Evolutionary conservation across 2,888 invertebrate species (phyloP).

Genomic region (Calameuta pallipes): DNA sequence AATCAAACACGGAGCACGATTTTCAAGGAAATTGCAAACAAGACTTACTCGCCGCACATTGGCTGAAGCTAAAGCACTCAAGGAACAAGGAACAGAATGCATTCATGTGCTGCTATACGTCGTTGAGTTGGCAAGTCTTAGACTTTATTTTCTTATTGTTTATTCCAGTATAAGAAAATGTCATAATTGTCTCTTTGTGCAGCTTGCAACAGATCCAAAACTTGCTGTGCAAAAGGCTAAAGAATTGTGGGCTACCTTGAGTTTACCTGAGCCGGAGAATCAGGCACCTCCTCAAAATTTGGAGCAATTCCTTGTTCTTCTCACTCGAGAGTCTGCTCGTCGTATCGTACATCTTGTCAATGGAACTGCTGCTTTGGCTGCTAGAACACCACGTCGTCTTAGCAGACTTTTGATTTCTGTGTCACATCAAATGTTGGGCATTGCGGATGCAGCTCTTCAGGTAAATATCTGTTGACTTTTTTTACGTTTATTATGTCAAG

Average conservation of each 20-base stretch:
- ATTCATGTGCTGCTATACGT: conserved; percentile 83
- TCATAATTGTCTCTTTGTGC: conserved; percentile 27
- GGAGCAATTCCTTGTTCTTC: conserved; percentile 80
- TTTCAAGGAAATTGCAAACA: conserved; percentile 81
- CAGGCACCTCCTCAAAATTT: conserved; percentile 83
- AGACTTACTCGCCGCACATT: conserved; percentile 82
- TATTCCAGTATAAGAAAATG: neutral
- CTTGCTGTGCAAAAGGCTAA: conserved; percentile 79
- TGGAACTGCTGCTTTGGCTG: conserved; percentile 72
- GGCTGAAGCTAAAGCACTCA: conserved; percentile 83
- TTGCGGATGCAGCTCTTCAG: conserved; percentile 76
- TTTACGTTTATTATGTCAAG: conserved; percentile 10
- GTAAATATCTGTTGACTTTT: conserved; percentile 59
- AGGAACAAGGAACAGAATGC: conserved; percentile 80
- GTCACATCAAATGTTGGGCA: conserved; percentile 70
- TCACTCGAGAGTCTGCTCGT: conserved; percentile 82
- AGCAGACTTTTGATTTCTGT: conserved; percentile 44
- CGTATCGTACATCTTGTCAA: conserved; percentile 83
- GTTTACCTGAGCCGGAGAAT: conserved; percentile 85
- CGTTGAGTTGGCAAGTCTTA: conserved; percentile 76
- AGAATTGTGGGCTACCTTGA: conserved; percentile 77
- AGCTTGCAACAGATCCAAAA: conserved; percentile 85
- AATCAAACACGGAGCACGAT: conserved; percentile 81
- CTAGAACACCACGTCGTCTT: conserved; percentile 70
- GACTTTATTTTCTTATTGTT: neutral